phyloP scores from a whole-genome alignment of 2,888 invertebrate genomes.

The Bellardia bayeri region DNA sequence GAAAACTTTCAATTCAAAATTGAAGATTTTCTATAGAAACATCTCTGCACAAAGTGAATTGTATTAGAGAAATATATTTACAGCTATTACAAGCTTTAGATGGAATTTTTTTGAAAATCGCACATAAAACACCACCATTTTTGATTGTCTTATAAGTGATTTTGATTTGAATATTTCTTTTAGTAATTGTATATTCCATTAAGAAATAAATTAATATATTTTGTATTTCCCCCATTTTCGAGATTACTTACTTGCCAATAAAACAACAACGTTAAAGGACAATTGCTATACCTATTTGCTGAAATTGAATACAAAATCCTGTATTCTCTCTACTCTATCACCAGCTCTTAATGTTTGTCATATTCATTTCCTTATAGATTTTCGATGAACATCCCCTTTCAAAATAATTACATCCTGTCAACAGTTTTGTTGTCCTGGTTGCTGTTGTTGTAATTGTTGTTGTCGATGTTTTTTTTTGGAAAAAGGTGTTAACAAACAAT shows the following conservation, averaged over 20 bases:
- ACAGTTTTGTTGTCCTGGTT: slow-evolving; percentile 25
- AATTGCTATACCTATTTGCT: slow-evolving; percentile 1
- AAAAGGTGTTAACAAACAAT: slow-evolving; percentile 69
- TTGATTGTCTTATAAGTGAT: background rate
- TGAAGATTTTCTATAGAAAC: background rate
- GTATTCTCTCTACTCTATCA: background rate
- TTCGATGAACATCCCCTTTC: slow-evolving; percentile 54
- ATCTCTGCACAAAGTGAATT: background rate
- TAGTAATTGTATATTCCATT: background rate
- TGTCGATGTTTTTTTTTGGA: background rate
- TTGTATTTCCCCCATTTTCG: background rate
- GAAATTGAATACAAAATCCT: background rate
- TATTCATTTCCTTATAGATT: slow-evolving; percentile 56
- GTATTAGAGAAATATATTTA: too few relatives aligned
- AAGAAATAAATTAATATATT: slow-evolving; percentile 27
- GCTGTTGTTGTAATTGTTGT: background rate
- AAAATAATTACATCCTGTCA: slow-evolving; percentile 68
- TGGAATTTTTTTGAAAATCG: background rate
- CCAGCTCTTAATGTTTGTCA: slow-evolving; percentile 19
- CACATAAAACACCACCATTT: too few relatives aligned
- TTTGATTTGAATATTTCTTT: background rate
- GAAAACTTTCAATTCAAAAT: background rate
- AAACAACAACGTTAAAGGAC: slow-evolving; percentile 4
- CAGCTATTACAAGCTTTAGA: too few relatives aligned
- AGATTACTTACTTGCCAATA: background rate